Base-by-base conservation (phyloP, 2,797 vertebrate genomes). In the Fistularia tabacaria region DNA sequence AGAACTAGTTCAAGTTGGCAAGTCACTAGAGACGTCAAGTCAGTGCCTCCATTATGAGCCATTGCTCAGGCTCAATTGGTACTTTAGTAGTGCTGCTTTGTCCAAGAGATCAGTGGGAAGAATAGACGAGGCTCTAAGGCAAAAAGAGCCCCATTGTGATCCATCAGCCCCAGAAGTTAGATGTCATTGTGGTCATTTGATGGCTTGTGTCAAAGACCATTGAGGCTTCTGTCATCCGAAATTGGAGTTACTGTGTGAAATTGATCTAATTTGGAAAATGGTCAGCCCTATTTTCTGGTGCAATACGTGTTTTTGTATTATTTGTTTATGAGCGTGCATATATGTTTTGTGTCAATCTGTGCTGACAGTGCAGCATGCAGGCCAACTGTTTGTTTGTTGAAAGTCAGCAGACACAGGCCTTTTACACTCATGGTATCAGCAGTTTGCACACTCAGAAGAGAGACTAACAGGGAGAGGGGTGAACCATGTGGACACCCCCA, bases 341-440 rank as follows among this genome's bases (percentile, higher is more conserved):
- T 36, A n/a, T 49, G 61, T 49, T 38, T 68, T 49, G 61, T 51
- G 44, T 68, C 36, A 10, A 40, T 49, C 47, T 54, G 50, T 64
- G 46, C 39, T 60, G 36, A 51, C 41, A 44, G 47, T 62, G 47
- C 50, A 62, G 50, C 42, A 62, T 39, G 52, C 38, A 38, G 62
- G 51, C 59, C 68, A 58, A 50, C 62, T 60, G 68, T 80, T 83
- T 86, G 81, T 88, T 86, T 88, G 79, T 79, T 38, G 70, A 71
- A 82, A 82, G 78, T 65, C 64, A 80, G 90, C 88, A 67, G 76
- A 89, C 63, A 49, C 69, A 66, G 77, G 76, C 66, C 74, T 85
- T 88, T 90, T 75, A 79, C 70, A 77, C 66, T 67, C 60, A 65
- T 73, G 72, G 65, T 61, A 83, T 92, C 90, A 92, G 90, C 91